Percentiles rank a stretch among this genome's conserved stretches.
Evolutionary conservation across 1,140 invertebrate species (phyloP).

Genomic region (Drosophila sturtevanti): DNA sequence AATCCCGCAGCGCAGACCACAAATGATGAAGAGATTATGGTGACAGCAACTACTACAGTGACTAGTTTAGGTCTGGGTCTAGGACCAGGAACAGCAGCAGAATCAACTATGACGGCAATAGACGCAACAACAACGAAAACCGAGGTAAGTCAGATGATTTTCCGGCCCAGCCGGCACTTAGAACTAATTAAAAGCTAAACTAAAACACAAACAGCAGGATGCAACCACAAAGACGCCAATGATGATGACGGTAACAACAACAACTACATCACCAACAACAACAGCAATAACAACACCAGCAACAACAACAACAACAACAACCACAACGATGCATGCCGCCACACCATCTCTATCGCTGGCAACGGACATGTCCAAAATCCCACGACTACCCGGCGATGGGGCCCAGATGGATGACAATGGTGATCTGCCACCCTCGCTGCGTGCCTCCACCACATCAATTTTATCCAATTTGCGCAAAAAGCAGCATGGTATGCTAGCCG

Average conservation of each 20-base stretch:
- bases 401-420: constrained; percentile 78
- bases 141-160: constrained; percentile 60
- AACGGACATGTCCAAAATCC: constrained; percentile 82
- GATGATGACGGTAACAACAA: neutral
- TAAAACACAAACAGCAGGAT: constrained; percentile 70
- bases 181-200: constrained; percentile 68
- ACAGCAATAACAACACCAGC: constrained; percentile 2
- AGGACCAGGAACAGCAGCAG: neutral
- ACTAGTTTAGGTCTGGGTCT: neutral
- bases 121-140: constrained; percentile 16
- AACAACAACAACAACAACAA: constrained; percentile 9
- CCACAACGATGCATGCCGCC: constrained; percentile 8
- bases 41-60: constrained; percentile 26
- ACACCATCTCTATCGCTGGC: constrained; percentile 29
- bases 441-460: constrained; percentile 72
- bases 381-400: constrained; percentile 84
- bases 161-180: constrained; percentile 52
- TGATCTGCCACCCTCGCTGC: constrained; percentile 66
- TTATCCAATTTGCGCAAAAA: constrained; percentile 73
- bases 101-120: constrained; percentile 6
- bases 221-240: constrained; percentile 18
- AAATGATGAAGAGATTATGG: constrained; percentile 68
- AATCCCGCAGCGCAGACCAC: constrained; percentile 72
- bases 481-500: constrained; percentile 57
- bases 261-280: constrained; percentile 8